These are phyloP conservation scores for Enteromius viviparus DNA, from an alignment of 2,797 vertebrate species.

Conservation along the genomic window DNA sequence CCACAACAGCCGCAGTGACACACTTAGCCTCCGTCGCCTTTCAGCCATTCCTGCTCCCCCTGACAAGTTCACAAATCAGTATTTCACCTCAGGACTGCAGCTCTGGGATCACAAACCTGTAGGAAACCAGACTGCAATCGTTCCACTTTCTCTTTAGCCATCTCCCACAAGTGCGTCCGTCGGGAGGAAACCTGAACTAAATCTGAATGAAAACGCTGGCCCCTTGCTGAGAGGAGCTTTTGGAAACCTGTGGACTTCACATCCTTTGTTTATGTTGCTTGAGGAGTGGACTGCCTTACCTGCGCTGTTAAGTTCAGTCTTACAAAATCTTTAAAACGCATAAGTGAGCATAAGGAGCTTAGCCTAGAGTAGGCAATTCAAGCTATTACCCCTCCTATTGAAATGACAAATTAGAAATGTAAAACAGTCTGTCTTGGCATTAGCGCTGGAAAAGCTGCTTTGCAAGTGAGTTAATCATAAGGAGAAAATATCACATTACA, in stretches of 20 bases:
- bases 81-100: conserved; percentile 66
- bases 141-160: conserved; percentile 21
- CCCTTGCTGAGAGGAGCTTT: conserved; percentile 67
- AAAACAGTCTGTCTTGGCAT: conserved; percentile 79
- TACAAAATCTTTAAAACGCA: conserved; percentile 79
- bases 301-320: conserved; percentile 74
- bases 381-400: conserved; percentile 67
- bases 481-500: conserved; percentile 66
- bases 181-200: conserved; percentile 13
- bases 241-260: conserved; percentile 63
- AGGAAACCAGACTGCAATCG: conserved; percentile 61
- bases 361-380: conserved; percentile 77
- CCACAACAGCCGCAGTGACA: conserved; percentile 76
- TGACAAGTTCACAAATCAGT: conserved; percentile 59
- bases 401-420: conserved; percentile 84
- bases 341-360: conserved; percentile 82
- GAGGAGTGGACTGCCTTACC: conserved; percentile 75
- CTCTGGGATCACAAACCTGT: conserved; percentile 69
- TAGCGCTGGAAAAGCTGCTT: conserved; percentile 67
- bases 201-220: conserved; percentile 36
- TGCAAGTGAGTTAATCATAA: conserved; percentile 73
- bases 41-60: conserved; percentile 35
- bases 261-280: conserved; percentile 77
- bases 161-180: conserved; percentile 10
- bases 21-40: conserved; percentile 68